Conservation (phyloP, 2,113 vertebrate genomes). For the Ancistrus triradiatus region DNA sequence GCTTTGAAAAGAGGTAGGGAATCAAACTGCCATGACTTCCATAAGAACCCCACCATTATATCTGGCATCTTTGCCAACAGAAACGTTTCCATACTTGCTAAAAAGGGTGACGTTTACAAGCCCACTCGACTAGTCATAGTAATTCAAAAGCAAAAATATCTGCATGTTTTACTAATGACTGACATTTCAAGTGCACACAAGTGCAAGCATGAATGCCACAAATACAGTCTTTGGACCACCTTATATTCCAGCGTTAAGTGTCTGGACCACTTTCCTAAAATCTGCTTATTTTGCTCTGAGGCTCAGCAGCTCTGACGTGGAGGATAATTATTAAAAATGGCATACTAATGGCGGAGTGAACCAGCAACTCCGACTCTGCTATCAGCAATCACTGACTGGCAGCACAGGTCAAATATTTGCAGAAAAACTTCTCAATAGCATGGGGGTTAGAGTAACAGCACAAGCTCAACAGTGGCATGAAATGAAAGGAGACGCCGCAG, state of each 20-base stretch:
- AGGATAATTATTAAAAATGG: conserved; percentile 84
- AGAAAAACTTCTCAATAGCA: conserved; percentile 37
- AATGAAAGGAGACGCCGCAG: background rate
- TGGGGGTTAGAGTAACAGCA: conserved; percentile 3
- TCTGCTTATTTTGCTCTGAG: conserved; percentile 35
- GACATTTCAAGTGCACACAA: too few relatives aligned
- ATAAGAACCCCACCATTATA: too few relatives aligned
- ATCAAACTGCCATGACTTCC: too few relatives aligned
- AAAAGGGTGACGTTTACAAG: too few relatives aligned
- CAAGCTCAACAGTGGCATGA: background rate
- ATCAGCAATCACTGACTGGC: conserved; percentile 75
- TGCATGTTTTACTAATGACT: too few relatives aligned
- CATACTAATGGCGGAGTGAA: conserved; percentile 73
- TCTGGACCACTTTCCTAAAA: conserved; percentile 10
- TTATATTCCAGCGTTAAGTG: background rate
- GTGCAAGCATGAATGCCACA: too few relatives aligned
- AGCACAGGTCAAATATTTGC: conserved; percentile 76
- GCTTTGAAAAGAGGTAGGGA: too few relatives aligned
- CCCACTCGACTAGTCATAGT: too few relatives aligned
- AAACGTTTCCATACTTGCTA: too few relatives aligned
- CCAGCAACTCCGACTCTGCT: conserved; percentile 51
- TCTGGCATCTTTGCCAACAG: too few relatives aligned
- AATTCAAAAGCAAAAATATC: too few relatives aligned
- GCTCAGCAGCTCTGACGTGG: conserved; percentile 62
- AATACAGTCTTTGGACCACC: too few relatives aligned